Conservation (phyloP, 2,888 invertebrate genomes). For the Tetragonisca angustula region DNA sequence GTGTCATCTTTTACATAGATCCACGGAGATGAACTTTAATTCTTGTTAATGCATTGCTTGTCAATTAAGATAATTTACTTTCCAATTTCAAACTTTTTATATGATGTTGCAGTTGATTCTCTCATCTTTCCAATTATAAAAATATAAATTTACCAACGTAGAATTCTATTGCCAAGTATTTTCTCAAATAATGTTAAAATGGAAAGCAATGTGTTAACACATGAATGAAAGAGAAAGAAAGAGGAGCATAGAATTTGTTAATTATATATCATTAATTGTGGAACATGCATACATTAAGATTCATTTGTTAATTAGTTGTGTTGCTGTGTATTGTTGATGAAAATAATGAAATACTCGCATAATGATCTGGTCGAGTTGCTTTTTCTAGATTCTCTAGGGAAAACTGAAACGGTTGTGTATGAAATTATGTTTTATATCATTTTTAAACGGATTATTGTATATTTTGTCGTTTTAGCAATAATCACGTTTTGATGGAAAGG, state of each 20-base stretch:
- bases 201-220: constrained; percentile 19
- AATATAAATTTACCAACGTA: neutral
- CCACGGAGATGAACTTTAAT: constrained; percentile 1
- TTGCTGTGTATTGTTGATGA: constrained; percentile 25
- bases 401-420: neutral
- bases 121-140: neutral
- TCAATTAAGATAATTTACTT: neutral
- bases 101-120: neutral
- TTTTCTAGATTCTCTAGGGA: neutral
- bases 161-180: neutral
- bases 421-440: neutral
- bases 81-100: neutral
- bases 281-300: neutral
- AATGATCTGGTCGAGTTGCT: constrained; percentile 42
- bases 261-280: constrained; percentile 3
- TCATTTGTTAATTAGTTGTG: constrained; percentile 19
- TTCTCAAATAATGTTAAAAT: neutral
- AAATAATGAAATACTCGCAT: constrained; percentile 42
- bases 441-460: constrained; percentile 14
- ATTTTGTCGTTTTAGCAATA: constrained; percentile 35
- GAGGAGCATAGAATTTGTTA: constrained; percentile 6
- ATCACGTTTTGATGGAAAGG: neutral
- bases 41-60: constrained; percentile 23
- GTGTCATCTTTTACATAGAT: constrained; percentile 26
- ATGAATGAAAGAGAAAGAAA: neutral